Conservation (phyloP, 2,888 invertebrate genomes). For the Agrotis segetum region DNA sequence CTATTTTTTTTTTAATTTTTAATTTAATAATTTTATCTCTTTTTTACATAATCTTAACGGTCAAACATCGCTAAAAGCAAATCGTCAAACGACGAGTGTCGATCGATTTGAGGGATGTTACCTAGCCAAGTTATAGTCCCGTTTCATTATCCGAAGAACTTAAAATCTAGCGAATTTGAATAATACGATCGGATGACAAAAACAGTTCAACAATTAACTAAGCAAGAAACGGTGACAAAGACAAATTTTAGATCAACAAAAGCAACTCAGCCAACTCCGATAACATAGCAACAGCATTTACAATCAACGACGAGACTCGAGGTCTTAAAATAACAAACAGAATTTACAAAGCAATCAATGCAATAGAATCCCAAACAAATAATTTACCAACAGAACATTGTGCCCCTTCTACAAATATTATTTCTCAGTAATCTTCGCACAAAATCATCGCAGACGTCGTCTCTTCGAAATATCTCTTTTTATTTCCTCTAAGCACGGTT, state of each 20-base stretch:
- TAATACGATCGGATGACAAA: too few relatives aligned
- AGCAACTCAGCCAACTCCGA: neutral
- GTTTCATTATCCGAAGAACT: too few relatives aligned
- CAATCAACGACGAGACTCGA: slow-evolving; percentile 1
- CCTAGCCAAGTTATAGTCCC: too few relatives aligned
- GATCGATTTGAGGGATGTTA: too few relatives aligned
- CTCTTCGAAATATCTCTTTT: slow-evolving; percentile 46
- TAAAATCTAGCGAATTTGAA: too few relatives aligned
- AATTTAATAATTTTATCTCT: too few relatives aligned
- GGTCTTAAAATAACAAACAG: slow-evolving; percentile 19
- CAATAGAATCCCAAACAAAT: slow-evolving; percentile 43
- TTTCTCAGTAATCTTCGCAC: slow-evolving; percentile 42
- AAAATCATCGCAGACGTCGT: slow-evolving; percentile 34
- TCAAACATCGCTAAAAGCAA: too few relatives aligned
- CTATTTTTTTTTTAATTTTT: too few relatives aligned
- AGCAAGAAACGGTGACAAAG: neutral
- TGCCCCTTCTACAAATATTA: slow-evolving; percentile 48
- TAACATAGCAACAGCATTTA: slow-evolving; percentile 7
- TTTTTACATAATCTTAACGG: too few relatives aligned
- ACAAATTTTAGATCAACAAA: neutral
- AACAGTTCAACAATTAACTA: neutral
- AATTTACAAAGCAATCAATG: slow-evolving; percentile 30
- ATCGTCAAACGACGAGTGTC: too few relatives aligned
- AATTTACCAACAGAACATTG: slow-evolving; percentile 41
- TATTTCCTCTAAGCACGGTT: slow-evolving; percentile 47